These are phyloP conservation scores for Syngnathus typhle DNA, from an alignment of 2,113 vertebrate species.

Conservation along the genomic window DNA sequence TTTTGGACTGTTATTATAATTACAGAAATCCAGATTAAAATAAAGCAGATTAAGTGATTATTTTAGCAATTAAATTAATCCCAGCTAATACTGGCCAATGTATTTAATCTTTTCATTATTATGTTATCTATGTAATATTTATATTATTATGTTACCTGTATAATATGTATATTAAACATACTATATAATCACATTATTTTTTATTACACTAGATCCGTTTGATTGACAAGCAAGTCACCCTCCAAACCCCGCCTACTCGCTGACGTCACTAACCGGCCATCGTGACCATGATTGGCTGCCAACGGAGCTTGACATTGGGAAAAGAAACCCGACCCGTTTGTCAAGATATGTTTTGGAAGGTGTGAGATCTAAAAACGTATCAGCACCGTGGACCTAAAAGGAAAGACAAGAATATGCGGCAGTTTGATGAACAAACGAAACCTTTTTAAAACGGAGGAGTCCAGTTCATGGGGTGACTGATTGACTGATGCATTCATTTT, in stretches of 20 bases:
- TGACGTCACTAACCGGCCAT: constrained; percentile 19
- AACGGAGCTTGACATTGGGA: constrained; percentile 1
- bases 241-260: constrained; percentile 16
- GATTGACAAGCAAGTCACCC: accelerated
- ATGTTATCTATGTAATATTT: no score
- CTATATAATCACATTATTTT: no score
- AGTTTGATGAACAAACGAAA: not conserved
- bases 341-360: not conserved
- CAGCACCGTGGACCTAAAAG: not conserved
- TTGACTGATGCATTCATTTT: not conserved
- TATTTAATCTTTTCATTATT: no score
- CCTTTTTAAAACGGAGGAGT: not conserved
- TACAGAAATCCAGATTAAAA: no score
- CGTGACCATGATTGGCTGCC: constrained; percentile 43
- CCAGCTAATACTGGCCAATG: no score
- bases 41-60: no score
- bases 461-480: not conserved
- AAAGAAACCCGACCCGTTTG: not conserved
- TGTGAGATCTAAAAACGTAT: not conserved
- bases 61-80: no score
- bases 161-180: no score
- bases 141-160: no score
- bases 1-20: no score
- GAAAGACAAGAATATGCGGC: not conserved
- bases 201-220: not conserved